A percentile compares a stretch with the other conserved stretches of the same genome.
These are phyloP conservation scores for Gobionotothen gibberifrons DNA, from an alignment of 2,797 vertebrate species.

Conservation along the genomic window DNA sequence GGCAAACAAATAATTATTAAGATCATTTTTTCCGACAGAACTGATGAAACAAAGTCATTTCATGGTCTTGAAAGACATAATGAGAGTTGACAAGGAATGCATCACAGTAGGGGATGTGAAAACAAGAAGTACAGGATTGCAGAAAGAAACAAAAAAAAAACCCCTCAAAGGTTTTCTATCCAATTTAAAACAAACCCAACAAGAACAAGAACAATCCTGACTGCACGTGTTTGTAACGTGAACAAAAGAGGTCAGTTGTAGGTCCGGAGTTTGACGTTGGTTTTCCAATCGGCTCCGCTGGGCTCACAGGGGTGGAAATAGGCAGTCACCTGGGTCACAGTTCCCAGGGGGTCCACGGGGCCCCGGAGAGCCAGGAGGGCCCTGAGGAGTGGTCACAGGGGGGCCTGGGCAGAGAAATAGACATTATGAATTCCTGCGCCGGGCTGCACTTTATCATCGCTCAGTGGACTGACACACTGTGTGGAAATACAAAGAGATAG, in stretches of 20 bases:
- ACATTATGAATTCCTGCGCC: constrained; percentile 41
- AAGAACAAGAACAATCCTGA: constrained; percentile 27
- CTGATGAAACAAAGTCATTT: constrained; percentile 73
- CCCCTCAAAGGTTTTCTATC: constrained; percentile 24
- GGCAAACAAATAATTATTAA: constrained; percentile 75
- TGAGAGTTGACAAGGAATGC: constrained; percentile 82
- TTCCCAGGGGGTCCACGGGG: constrained; percentile 88
- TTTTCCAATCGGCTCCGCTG: constrained; percentile 50
- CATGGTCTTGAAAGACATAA: constrained; percentile 71
- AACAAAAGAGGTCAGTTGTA: constrained; percentile 65
- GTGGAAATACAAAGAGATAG: background rate
- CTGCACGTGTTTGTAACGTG: constrained; percentile 51
- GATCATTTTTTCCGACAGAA: constrained; percentile 60
- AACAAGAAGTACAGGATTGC: constrained; percentile 57
- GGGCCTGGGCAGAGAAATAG: constrained; percentile 74
- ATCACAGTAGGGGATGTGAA: constrained; percentile 74
- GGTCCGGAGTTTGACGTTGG: constrained; percentile 41
- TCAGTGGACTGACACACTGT: constrained; percentile 15
- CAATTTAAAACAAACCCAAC: constrained; percentile 57
- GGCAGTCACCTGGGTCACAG: constrained; percentile 91
- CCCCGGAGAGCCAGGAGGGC: constrained; percentile 86
- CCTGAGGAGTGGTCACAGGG: constrained; percentile 81
- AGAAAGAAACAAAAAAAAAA: constrained; percentile 28
- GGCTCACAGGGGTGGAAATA: constrained; percentile 79
- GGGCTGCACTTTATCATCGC: constrained; percentile 33